These are phyloP conservation scores for Brachyhypopomus occidentalis DNA, from an alignment of 2,113 vertebrate species.

Conservation along the genomic window DNA sequence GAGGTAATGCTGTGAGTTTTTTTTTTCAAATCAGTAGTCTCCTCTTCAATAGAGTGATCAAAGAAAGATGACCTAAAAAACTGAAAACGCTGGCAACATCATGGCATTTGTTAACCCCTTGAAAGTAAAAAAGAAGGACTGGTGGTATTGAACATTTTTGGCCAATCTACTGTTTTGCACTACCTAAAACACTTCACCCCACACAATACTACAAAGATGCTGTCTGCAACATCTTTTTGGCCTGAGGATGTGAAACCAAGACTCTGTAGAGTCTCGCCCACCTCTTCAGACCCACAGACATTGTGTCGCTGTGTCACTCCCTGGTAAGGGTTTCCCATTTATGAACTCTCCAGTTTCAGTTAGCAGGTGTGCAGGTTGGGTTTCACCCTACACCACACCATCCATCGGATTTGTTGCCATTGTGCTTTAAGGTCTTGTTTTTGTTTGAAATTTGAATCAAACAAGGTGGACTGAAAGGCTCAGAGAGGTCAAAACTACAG, in stretches of 20 bases:
- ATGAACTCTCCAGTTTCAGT: slow-evolving; percentile 45
- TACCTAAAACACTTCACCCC: slow-evolving; percentile 2
- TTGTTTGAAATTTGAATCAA: slow-evolving; percentile 65
- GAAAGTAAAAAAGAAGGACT: neutral
- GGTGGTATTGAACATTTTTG: neutral
- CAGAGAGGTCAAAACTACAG: slow-evolving; percentile 17
- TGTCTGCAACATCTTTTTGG: neutral
- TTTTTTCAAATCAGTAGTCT: neutral
- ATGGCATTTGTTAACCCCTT: neutral
- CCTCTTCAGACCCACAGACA: slow-evolving; percentile 16
- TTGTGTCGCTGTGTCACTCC: slow-evolving; percentile 33
- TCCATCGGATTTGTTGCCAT: slow-evolving; percentile 23
- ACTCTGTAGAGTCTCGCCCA: slow-evolving; percentile 3
- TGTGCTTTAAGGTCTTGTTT: slow-evolving; percentile 48
- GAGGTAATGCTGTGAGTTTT: neutral
- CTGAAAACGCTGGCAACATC: neutral
- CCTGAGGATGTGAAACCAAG: slow-evolving; percentile 33
- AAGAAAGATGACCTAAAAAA: neutral
- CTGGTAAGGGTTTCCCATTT: slow-evolving; percentile 29
- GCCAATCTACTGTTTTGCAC: neutral
- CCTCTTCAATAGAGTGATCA: neutral
- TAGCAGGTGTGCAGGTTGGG: slow-evolving; percentile 51
- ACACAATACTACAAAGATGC: neutral
- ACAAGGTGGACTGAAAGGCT: neutral
- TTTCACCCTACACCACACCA: slow-evolving; percentile 53